Conservation (phyloP, 1,140 invertebrate genomes). For the Calliopsis andreniformis region DNA sequence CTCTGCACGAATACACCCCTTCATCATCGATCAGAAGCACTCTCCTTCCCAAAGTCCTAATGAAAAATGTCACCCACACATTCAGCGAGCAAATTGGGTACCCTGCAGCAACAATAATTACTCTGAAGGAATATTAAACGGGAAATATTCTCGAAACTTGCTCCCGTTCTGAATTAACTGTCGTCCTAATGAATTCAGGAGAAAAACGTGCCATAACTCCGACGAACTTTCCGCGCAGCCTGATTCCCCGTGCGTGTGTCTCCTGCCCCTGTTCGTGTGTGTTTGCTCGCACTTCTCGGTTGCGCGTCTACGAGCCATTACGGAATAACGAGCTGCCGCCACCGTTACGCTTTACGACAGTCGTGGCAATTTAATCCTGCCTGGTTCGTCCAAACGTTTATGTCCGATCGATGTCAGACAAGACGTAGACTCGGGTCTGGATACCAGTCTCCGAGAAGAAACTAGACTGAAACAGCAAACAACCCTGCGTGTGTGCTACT, state of each 20-base stretch:
- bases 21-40: too few species aligned
- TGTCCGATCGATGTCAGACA: constrained; percentile 47
- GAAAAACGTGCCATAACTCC: constrained; percentile 10
- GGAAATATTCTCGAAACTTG: background rate
- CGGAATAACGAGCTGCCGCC: constrained; percentile 54
- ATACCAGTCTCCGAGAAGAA: background rate
- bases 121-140: background rate
- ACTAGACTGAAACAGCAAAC: background rate
- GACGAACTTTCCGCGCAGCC: constrained; percentile 21
- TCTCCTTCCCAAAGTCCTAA: too few species aligned
- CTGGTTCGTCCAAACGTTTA: constrained; percentile 28
- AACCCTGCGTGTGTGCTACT: background rate
- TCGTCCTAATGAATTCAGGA: background rate
- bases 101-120: background rate
- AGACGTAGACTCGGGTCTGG: background rate
- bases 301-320: constrained; percentile 37
- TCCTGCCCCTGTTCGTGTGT: background rate
- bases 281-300: background rate
- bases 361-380: constrained; percentile 51
- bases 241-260: background rate
- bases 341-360: constrained; percentile 52
- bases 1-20: too few species aligned
- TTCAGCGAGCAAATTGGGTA: too few species aligned
- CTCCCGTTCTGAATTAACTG: background rate
- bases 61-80: too few species aligned